A percentile compares a stretch with the other conserved stretches of the same genome.
These are phyloP conservation scores for Temnothorax unifasciatus DNA, from an alignment of 2,888 invertebrate genomes.

Conservation along the genomic window DNA sequence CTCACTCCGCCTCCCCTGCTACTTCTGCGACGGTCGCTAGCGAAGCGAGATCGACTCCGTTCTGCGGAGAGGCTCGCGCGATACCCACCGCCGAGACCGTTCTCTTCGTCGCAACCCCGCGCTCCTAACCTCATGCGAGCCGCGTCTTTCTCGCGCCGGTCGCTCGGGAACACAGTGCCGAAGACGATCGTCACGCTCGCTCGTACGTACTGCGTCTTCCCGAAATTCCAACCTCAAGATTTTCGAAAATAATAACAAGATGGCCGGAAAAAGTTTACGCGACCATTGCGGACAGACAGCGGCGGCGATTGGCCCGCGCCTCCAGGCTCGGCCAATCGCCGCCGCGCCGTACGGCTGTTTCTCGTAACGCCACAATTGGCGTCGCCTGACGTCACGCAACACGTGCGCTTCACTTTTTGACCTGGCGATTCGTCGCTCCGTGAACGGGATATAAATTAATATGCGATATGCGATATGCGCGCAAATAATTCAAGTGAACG, in stretches of 20 bases:
- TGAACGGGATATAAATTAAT: neutral
- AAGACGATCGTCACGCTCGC: constrained; percentile 42
- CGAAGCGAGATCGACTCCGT: constrained; percentile 64
- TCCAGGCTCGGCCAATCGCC: constrained; percentile 69
- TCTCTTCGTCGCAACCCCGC: constrained; percentile 75
- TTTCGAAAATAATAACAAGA: constrained; percentile 86
- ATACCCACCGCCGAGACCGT: constrained; percentile 84
- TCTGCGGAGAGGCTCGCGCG: constrained; percentile 57
- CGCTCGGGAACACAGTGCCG: constrained; percentile 59
- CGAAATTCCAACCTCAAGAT: constrained; percentile 82
- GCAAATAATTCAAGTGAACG: neutral
- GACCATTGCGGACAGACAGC: constrained; percentile 80
- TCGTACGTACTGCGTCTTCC: constrained; percentile 68
- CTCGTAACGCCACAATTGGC: constrained; percentile 72
- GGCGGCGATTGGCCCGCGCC: constrained; percentile 75
- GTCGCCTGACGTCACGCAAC: constrained; percentile 81
- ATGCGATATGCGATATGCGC: neutral
- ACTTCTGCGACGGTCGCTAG: constrained; percentile 73
- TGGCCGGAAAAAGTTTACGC: constrained; percentile 81
- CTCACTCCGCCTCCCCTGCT: constrained; percentile 15
- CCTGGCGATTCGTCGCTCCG: neutral
- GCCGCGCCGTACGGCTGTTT: constrained; percentile 71
- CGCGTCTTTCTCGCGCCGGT: constrained; percentile 61
- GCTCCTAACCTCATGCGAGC: constrained; percentile 79
- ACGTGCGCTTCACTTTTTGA: constrained; percentile 80